These are phyloP conservation scores for Heliconius sara DNA, from an alignment of 2,888 invertebrate genomes.

Conservation along the genomic window DNA sequence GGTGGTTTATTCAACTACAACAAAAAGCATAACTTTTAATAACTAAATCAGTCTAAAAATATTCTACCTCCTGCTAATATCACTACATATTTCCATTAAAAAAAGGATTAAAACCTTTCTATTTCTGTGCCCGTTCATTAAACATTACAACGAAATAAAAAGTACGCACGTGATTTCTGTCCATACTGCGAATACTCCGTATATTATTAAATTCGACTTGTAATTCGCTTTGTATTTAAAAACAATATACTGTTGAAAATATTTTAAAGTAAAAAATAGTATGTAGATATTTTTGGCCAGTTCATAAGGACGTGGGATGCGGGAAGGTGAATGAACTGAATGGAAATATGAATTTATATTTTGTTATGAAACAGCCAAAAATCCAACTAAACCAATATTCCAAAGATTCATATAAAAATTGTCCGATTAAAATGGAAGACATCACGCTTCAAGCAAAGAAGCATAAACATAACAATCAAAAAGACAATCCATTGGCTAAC, in stretches of 20 bases:
- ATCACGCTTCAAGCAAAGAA: slow-evolving; percentile 57
- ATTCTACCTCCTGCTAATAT: slow-evolving; percentile 72
- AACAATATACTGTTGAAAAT: slow-evolving; percentile 23
- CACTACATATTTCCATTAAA: slow-evolving; percentile 74
- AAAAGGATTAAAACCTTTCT: slow-evolving; percentile 61
- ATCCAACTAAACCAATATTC: slow-evolving; percentile 65
- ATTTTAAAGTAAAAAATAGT: slow-evolving; percentile 24
- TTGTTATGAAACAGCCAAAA: slow-evolving; percentile 32
- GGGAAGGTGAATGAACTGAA: background rate
- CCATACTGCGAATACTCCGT: background rate
- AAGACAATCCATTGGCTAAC: slow-evolving; percentile 48
- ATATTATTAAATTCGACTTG: slow-evolving; percentile 36
- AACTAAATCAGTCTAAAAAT: slow-evolving; percentile 85
- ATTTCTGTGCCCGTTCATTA: slow-evolving; percentile 54
- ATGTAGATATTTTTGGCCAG: slow-evolving; percentile 34
- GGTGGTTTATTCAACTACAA: slow-evolving; percentile 83
- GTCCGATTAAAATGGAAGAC: slow-evolving; percentile 71
- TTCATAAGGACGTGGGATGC: slow-evolving; percentile 28
- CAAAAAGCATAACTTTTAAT: slow-evolving; percentile 82
- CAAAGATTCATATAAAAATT: slow-evolving; percentile 61
- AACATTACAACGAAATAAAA: slow-evolving; percentile 11
- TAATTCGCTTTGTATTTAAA: slow-evolving; percentile 25
- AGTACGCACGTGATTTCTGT: slow-evolving; percentile 7
- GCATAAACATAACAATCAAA: slow-evolving; percentile 49
- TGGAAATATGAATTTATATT: background rate